Percentiles rank a stretch among this genome's conserved stretches.
Evolutionary conservation across 2,113 vertebrate species (phyloP).

Genomic region (Zootoca vivipara): DNA sequence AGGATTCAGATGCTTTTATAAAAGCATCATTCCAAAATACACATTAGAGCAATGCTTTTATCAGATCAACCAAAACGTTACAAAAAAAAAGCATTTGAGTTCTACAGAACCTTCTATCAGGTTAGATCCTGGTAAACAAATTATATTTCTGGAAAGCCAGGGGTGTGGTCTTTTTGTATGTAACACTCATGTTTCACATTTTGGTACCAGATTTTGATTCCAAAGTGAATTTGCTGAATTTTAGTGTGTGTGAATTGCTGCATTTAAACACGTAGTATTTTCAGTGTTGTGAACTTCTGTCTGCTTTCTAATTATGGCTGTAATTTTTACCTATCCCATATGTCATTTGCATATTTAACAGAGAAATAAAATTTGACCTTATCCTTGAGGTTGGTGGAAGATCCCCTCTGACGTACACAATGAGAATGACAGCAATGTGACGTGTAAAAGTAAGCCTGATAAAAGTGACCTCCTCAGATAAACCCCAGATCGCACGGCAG

Average conservation of each 20-base stretch:
- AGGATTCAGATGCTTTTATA: not conserved
- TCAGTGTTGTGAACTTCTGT: not conserved
- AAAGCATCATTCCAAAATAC: not conserved
- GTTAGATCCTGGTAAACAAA: not conserved
- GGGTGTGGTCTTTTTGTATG: constrained; percentile 56
- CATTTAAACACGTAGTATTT: not conserved
- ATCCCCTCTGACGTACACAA: not conserved
- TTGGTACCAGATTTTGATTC: no score
- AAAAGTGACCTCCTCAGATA: constrained; percentile 10
- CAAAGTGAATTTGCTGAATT: no score
- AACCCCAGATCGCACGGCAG: not conserved
- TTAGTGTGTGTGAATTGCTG: no score
- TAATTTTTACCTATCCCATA: not conserved
- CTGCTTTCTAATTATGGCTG: not conserved
- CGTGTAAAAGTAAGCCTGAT: not conserved
- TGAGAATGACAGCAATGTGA: constrained; percentile 16
- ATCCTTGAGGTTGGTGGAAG: not conserved
- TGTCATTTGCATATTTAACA: not conserved
- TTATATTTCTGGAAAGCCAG: no score
- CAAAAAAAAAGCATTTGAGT: not conserved
- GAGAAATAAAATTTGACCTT: not conserved
- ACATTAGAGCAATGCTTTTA: not conserved
- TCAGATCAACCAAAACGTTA: not conserved
- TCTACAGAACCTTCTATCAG: not conserved
- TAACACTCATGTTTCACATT: not conserved